phyloP scores from a whole-genome alignment of 2,888 invertebrate genomes.

The Leistus spinibarbis region DNA sequence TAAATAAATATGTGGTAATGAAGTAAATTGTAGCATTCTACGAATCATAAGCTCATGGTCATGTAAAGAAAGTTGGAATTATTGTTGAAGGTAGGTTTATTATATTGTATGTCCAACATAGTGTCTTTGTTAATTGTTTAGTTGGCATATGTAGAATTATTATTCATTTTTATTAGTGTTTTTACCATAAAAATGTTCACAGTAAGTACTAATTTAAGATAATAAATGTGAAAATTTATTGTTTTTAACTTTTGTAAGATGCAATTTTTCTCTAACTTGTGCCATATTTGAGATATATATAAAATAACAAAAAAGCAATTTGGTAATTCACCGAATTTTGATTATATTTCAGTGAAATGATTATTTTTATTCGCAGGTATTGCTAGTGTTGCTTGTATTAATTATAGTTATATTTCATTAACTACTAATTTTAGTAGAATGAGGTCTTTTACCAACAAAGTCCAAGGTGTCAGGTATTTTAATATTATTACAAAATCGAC shows the following conservation, averaged over 20 bases:
- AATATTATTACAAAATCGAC: not conserved
- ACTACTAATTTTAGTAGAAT: not conserved
- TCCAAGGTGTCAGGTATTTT: not conserved
- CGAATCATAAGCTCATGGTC: conserved; percentile 30
- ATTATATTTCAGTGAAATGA: no score
- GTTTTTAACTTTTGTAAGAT: no score
- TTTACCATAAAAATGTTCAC: no score
- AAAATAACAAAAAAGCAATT: no score
- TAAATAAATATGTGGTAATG: not conserved
- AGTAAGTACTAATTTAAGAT: no score
- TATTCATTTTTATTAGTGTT: not conserved
- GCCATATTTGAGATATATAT: no score
- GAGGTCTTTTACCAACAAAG: not conserved
- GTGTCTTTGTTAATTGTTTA: not conserved
- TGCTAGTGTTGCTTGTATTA: no score
- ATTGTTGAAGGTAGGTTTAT: not conserved
- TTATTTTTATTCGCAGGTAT: no score
- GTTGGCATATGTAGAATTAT: conserved; percentile 5
- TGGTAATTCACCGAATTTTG: no score
- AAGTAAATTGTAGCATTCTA: conserved; percentile 20
- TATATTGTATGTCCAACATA: not conserved
- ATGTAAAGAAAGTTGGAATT: conserved; percentile 25
- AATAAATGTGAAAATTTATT: no score
- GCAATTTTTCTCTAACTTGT: no score
- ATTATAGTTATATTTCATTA: no score